Percentiles rank a stretch among this genome's conserved stretches.
Evolutionary conservation across 2,797 vertebrate species (phyloP).

Genomic region (Pristis pectinata): DNA sequence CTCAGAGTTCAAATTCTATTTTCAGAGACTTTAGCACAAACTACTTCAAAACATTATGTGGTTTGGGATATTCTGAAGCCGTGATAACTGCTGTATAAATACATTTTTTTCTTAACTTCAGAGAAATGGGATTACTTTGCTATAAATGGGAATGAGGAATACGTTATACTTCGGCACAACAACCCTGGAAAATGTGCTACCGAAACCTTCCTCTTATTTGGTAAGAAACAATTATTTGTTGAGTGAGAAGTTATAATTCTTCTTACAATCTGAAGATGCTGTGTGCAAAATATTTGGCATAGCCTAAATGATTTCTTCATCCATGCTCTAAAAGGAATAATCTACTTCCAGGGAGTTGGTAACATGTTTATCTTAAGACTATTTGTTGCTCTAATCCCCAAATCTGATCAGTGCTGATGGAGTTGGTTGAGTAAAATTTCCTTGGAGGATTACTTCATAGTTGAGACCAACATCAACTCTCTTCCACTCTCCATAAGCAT

Average conservation of each 20-base stretch:
- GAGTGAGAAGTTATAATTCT: neutral
- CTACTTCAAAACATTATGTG: no score
- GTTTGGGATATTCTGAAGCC: neutral
- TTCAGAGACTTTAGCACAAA: no score
- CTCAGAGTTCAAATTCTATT: no score
- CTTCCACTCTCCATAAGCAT: neutral
- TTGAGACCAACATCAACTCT: neutral
- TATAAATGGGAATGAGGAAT: neutral
- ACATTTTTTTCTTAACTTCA: neutral
- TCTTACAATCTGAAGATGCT: neutral
- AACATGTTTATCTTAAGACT: neutral
- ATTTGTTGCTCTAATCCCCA: neutral
- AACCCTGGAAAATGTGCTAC: neutral
- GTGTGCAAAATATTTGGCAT: neutral
- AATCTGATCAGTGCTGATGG: neutral
- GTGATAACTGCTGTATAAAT: neutral
- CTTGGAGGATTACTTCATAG: neutral
- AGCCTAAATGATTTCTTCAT: neutral
- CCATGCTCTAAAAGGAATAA: neutral
- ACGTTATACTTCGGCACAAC: conserved; percentile 9
- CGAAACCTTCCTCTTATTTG: neutral
- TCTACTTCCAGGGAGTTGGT: neutral
- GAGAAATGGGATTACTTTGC: neutral
- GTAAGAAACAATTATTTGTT: conserved; percentile 14
- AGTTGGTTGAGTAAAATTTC: neutral